Conservation (phyloP, 35 echinoderm and acorn worm species). For the Anneissia japonica region DNA sequence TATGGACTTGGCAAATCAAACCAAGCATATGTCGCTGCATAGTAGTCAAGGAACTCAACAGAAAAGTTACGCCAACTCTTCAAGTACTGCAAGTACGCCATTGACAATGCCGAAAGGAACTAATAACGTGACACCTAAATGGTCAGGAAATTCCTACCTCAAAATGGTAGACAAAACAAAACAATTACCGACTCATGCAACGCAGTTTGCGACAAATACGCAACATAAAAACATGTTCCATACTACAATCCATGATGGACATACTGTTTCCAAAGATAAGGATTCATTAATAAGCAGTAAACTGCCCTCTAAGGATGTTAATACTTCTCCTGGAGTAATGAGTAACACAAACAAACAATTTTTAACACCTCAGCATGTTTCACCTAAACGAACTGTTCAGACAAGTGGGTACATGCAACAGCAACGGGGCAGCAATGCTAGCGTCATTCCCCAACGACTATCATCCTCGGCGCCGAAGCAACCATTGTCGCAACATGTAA, state of each 20-base stretch:
- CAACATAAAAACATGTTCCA: not conserved
- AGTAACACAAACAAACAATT: not conserved
- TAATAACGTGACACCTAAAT: not conserved
- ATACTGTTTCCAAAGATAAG: not conserved
- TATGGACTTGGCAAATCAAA: not conserved
- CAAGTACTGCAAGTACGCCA: not conserved
- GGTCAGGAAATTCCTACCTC: not conserved
- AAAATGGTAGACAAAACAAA: not conserved
- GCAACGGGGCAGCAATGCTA: not conserved
- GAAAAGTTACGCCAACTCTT: not conserved
- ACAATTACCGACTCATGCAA: not conserved
- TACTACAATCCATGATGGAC: not conserved
- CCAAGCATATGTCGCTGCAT: not conserved
- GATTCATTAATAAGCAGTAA: not conserved
- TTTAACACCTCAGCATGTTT: not conserved
- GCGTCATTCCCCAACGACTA: not conserved
- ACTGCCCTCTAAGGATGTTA: not conserved
- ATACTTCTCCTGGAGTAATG: not conserved
- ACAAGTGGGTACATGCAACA: not conserved
- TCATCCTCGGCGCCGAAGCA: not conserved
- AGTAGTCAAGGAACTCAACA: not conserved
- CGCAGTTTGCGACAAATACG: not conserved
- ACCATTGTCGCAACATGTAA: not conserved
- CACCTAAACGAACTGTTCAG: not conserved
- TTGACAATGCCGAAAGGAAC: not conserved